Base-by-base conservation (phyloP, 1,140 invertebrate genomes). In the Cherax destructor region DNA sequence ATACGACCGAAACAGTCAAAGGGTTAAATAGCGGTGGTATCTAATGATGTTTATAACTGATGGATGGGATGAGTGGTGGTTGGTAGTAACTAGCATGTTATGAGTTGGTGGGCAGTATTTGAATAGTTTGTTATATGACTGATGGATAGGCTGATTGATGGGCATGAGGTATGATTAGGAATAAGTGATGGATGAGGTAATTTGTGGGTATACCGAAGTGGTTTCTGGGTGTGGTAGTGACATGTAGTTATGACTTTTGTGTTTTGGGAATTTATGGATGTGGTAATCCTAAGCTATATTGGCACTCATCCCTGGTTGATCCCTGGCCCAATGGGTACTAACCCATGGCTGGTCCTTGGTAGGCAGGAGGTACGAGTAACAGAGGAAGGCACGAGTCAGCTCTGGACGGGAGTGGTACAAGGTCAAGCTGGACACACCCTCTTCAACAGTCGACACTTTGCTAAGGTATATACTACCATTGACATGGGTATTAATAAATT, bases 321-420 rank as follows among this genome's bases (percentile, higher is more conserved):
- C 16, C 30, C 72, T 80, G 88, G 74, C 30, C 30, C 30, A 13
- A 13, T 56, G 52, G 52, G 52, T n/a, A 74, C 69, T 74, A 74
- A 74, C 24, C 21, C 69, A 6, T 74, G 59, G n/a, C 11, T 69
- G 81, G 72, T 86, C 16, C 30, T 56, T 80, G 88, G 74, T 56
- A 91, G 89, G 89, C 89, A 91, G 89, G 89, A 91, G 83, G 89
- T 86, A 47, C 50, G 72, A 50, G 56, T 49, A 56, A 52, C 52
- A 13, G 74, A 47, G 5, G 86, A 41, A 47, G 87, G 65, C 16
- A 47, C 11, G 13, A 47, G 18, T 30, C 59, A 50, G 47, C 56
- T 52, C n/a, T 91, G 89, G 89, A 56, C 49, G 13, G 89, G n/a
- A 41, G 59, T 91, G 83, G 30, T 84, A 9, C 59, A 91, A n/a